Evolutionary conservation across 2,113 vertebrate genomes (phyloP).

Genomic region (Galemys pyrenaicus): DNA sequence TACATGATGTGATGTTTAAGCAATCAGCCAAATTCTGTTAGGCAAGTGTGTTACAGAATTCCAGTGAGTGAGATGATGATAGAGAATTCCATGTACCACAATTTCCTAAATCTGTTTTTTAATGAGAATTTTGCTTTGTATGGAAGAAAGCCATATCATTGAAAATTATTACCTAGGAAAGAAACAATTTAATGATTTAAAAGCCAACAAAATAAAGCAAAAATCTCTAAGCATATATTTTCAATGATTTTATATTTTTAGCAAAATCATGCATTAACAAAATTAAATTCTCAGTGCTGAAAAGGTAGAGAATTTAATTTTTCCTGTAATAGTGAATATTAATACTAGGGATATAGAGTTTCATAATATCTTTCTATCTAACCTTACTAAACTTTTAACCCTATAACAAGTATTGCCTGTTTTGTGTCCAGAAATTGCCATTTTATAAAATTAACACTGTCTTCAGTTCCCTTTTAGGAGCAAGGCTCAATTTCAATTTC

Average conservation of each 20-base stretch:
- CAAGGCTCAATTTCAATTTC: background rate
- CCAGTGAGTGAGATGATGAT: background rate
- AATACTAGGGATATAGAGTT: background rate
- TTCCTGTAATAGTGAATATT: background rate
- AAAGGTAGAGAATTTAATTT: background rate
- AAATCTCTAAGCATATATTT: conserved; percentile 46
- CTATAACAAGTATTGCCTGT: background rate
- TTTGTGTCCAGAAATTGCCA: background rate
- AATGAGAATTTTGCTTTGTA: background rate
- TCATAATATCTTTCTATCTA: background rate
- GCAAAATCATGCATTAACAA: conserved; percentile 15
- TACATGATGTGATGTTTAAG: background rate
- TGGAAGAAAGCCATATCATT: background rate
- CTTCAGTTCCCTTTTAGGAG: background rate
- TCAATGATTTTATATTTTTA: conserved; percentile 20
- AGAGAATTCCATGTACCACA: background rate
- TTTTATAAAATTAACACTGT: background rate
- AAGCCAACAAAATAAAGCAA: conserved; percentile 5
- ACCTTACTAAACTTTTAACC: background rate
- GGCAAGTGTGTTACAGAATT: background rate
- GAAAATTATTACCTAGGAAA: conserved; percentile 43
- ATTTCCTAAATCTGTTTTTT: conserved; percentile 59
- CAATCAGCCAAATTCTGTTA: conserved; percentile 16
- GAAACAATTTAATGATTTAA: conserved; percentile 37
- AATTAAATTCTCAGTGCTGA: conserved; percentile 47